phyloP scores from a whole-genome alignment of 2,797 vertebrate species.

The Chanos chanos region DNA sequence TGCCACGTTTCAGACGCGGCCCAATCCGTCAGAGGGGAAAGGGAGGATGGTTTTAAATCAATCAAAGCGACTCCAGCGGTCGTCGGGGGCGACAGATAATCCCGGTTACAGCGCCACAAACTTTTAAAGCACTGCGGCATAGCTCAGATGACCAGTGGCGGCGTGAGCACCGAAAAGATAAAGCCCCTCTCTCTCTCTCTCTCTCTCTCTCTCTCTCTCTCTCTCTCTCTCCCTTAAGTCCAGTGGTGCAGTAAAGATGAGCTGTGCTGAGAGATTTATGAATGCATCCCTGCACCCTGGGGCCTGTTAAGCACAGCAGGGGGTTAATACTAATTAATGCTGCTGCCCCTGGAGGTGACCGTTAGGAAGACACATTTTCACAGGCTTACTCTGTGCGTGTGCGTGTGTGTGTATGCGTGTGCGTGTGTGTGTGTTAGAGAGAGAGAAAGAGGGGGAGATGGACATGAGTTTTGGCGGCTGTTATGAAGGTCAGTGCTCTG shows the following conservation, averaged over 20 bases:
- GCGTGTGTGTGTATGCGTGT: not conserved
- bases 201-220: not conserved
- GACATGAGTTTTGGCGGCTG: no score
- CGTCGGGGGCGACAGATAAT: constrained; percentile 41
- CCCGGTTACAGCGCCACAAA: constrained; percentile 38
- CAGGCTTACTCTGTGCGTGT: constrained; percentile 9
- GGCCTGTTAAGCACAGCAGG: not conserved
- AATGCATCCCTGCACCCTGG: not conserved
- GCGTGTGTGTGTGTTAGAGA: constrained; percentile 27
- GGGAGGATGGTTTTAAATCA: constrained; percentile 53
- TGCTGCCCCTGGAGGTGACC: constrained; percentile 22
- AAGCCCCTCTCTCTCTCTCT: no score
- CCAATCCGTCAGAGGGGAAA: constrained; percentile 29
- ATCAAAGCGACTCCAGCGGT: constrained; percentile 55
- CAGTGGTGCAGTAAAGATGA: constrained; percentile 10
- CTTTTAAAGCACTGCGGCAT: constrained; percentile 38
- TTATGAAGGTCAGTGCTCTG: no score
- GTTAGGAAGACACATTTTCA: constrained; percentile 9
- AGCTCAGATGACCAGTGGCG: no score
- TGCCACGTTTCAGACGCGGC: constrained; percentile 35
- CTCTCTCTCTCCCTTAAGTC: not conserved
- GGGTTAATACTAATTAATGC: constrained; percentile 23
- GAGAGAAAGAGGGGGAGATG: no score
- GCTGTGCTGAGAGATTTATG: constrained; percentile 13
- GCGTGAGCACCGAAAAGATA: not conserved